Percentiles rank a stretch among this genome's conserved stretches.
Conservation (phyloP, 2,797 vertebrate genomes). For the Avahi laniger region DNA sequence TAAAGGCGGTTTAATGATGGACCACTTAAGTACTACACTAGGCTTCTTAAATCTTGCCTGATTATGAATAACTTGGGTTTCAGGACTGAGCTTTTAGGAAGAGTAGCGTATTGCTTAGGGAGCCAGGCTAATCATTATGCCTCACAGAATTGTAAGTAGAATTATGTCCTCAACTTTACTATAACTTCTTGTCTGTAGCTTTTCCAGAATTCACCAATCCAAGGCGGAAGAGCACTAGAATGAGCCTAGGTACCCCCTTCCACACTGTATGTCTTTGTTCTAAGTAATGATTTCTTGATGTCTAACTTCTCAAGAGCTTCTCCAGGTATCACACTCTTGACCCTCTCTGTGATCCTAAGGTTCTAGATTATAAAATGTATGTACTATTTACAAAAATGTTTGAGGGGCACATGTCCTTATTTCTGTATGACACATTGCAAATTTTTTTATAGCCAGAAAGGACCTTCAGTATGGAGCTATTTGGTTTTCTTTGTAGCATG, state of each 20-base stretch:
- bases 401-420: background rate
- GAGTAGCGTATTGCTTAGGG: background rate
- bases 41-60: background rate
- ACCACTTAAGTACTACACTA: background rate
- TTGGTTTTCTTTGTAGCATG: slow-evolving; percentile 39
- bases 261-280: background rate
- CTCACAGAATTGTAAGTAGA: background rate
- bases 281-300: slow-evolving; percentile 7
- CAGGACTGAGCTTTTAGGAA: background rate
- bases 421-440: background rate
- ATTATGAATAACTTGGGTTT: background rate
- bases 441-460: slow-evolving; percentile 45
- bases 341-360: background rate
- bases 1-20: background rate
- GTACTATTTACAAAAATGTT: background rate
- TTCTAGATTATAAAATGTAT: background rate
- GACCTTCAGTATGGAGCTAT: slow-evolving; percentile 29
- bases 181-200: background rate
- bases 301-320: background rate
- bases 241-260: background rate
- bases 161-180: background rate
- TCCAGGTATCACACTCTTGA: background rate
- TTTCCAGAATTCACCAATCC: background rate
- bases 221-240: background rate
- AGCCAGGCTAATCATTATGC: background rate